Evolutionary conservation across 2,797 vertebrate genomes (phyloP).

Genomic region (Megalops cyprinoides): DNA sequence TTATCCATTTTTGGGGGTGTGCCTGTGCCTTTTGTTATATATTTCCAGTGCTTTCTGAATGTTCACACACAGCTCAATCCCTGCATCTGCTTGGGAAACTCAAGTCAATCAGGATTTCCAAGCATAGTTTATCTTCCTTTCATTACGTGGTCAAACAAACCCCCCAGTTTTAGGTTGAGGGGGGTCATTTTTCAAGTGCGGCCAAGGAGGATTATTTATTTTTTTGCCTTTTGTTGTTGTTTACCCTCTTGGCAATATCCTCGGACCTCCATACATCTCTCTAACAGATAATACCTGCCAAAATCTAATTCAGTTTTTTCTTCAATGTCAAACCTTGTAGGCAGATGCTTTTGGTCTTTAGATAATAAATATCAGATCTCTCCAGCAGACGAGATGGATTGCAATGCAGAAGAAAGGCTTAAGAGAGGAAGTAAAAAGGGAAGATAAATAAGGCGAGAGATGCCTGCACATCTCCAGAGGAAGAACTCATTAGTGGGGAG

Average conservation of each 20-base stretch:
- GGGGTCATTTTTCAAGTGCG: conserved; percentile 49
- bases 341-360: conserved; percentile 52
- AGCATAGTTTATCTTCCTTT: conserved; percentile 28
- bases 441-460: conserved; percentile 17
- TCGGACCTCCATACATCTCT: conserved; percentile 64
- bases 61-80: background rate
- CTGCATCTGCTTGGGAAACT: conserved; percentile 10
- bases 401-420: conserved; percentile 25
- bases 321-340: conserved; percentile 56
- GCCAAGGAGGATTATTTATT: conserved; percentile 8
- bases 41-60: background rate
- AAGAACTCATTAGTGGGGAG: conserved; percentile 17
- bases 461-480: conserved; percentile 19
- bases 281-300: conserved; percentile 71
- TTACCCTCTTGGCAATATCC: conserved; percentile 70
- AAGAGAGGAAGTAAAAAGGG: background rate
- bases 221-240: conserved; percentile 52
- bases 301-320: conserved; percentile 61
- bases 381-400: conserved; percentile 31
- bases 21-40: background rate
- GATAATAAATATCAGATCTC: conserved; percentile 59
- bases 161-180: conserved; percentile 43
- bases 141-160: conserved; percentile 44
- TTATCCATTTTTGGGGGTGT: conserved; percentile 1
- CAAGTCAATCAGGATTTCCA: conserved; percentile 39